Base-by-base conservation (phyloP, 2,888 invertebrate species). In the Alloscopus bannaensis region DNA sequence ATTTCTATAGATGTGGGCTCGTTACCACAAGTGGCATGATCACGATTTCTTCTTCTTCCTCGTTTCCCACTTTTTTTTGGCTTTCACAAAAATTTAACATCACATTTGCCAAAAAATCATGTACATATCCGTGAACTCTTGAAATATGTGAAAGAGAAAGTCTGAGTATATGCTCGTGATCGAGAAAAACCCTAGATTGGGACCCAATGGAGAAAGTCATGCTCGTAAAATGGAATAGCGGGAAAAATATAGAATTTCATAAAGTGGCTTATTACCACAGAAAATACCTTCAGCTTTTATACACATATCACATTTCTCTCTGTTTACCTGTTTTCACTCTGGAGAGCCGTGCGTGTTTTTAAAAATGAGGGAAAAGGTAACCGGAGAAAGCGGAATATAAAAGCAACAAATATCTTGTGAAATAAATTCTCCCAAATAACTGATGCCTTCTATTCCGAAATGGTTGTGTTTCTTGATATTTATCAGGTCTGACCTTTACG, bases 1-100 rank as follows among this genome's bases (percentile, higher is more conserved):
- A 68, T n/a, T n/a, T 13, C 47, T n/a, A 47, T n/a, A 47, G 4
- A 47, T n/a, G n/a, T 47, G n/a, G 40, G 66, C 65, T 73, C 65
- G 73, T 77, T 77, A 77, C 76, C 52, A 77, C 76, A 77, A 77
- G 76, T 77, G 76, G 76, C 55, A 77, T 50, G 76, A 77, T 69
- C 76, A 69, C 69, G 64, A 69, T 75, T 76, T 76, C n/a, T 59
- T 47, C n/a, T 20, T 13, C 60, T n/a, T 24, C 28, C 11, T 47
- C 11, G 6, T 42, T 29, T 47, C 22, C 29, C 26, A 18, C 62
- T 68, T 22, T 59, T 52, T 42, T 22, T 20, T n/a, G n/a, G n/a
- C 36, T 40, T 60, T 29, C 66, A 11, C 11, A 55, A 42, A 68
- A 68, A 50, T 59, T 66, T 75, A 60, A 68, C 66, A 59, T 75